A percentile compares a stretch with the other conserved stretches of the same genome.
phyloP scores from a whole-genome alignment of 2,888 invertebrate species.

The Slavum lentiscoides region DNA sequence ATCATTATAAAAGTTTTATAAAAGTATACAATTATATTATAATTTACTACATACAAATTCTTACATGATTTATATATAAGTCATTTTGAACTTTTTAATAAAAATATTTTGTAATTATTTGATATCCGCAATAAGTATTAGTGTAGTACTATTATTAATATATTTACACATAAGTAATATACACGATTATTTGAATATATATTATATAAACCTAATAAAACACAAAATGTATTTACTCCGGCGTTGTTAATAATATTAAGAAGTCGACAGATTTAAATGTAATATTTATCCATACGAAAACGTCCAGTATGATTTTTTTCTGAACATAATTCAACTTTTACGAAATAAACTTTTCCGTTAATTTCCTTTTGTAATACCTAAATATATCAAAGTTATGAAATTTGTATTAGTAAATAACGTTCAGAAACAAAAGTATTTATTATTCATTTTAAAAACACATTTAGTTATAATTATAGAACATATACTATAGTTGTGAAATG shows the following conservation, averaged over 20 bases:
- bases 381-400: neutral
- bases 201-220: constrained; percentile 29
- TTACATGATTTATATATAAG: no score
- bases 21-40: no score
- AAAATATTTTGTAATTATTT: no score
- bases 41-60: no score
- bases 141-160: neutral
- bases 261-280: constrained; percentile 17
- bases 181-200: neutral
- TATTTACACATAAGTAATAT: neutral
- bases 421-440: neutral
- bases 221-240: neutral
- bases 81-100: no score
- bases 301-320: constrained; percentile 19
- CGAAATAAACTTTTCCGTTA: constrained; percentile 13
- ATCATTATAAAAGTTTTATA: no score
- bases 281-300: neutral
- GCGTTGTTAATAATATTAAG: constrained; percentile 20
- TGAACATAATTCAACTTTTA: constrained; percentile 19
- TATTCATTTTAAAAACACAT: no score
- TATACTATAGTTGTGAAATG: no score
- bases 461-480: no score
- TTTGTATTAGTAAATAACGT: neutral
- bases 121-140: no score
- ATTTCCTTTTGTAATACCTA: neutral